Evolutionary conservation across 1,140 invertebrate species (phyloP).

Genomic region (Eumaeus atala): DNA sequence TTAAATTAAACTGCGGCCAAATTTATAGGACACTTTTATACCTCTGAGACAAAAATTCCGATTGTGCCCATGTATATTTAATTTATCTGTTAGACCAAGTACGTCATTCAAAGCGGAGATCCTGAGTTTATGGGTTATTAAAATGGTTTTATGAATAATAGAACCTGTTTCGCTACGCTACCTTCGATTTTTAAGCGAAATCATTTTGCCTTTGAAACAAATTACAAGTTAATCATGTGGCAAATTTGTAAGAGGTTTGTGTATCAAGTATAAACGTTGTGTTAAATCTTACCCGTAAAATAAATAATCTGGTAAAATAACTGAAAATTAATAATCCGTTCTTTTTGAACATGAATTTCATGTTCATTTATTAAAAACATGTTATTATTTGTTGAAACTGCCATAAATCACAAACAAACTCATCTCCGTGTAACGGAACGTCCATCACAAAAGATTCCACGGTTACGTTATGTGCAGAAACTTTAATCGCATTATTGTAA

Average conservation of each 20-base stretch:
- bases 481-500: slow-evolving; percentile 58
- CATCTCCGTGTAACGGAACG: slow-evolving; percentile 7
- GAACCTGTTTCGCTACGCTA: slow-evolving; percentile 37
- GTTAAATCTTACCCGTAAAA: too few species aligned
- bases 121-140: slow-evolving; percentile 66
- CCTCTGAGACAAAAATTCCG: slow-evolving; percentile 72
- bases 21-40: slow-evolving; percentile 74
- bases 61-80: slow-evolving; percentile 72
- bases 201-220: too few species aligned
- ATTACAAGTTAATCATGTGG: too few species aligned
- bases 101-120: slow-evolving; percentile 27
- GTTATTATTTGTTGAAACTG: slow-evolving; percentile 1
- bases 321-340: too few species aligned
- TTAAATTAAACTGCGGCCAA: slow-evolving; percentile 73
- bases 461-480: slow-evolving; percentile 12
- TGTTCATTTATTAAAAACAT: neutral
- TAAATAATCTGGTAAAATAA: too few species aligned
- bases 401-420: neutral
- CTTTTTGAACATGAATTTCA: too few species aligned
- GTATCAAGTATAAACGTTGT: too few species aligned
- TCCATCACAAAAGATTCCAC: slow-evolving; percentile 2
- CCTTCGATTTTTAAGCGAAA: neutral
- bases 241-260: too few species aligned
- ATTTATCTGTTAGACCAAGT: slow-evolving; percentile 63
- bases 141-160: slow-evolving; percentile 66